Conservation (phyloP, 2,113 vertebrate genomes). For the Sturnira hondurensis region DNA sequence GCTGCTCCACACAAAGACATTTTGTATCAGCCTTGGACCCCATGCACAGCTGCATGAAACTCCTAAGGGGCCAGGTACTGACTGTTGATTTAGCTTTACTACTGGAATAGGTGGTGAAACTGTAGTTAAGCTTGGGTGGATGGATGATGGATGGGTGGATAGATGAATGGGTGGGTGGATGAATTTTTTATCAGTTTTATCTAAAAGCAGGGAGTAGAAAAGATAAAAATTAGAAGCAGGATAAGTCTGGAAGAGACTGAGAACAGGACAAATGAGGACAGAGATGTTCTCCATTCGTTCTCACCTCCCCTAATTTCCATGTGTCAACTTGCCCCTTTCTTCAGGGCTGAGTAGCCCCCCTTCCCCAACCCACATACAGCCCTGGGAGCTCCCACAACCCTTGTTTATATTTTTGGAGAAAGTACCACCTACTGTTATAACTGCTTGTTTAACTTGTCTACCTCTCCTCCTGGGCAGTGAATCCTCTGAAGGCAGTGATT, state of each 20-base stretch:
- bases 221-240: neutral
- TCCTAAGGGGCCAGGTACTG: neutral
- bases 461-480: neutral
- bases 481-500: neutral
- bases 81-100: neutral
- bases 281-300: neutral
- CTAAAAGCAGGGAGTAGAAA: neutral
- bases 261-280: neutral
- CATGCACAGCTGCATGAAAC: neutral
- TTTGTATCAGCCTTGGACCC: slow-evolving; percentile 8
- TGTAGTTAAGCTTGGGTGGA: neutral
- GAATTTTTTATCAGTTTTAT: neutral
- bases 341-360: neutral
- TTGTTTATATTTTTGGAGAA: neutral
- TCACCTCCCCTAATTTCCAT: neutral
- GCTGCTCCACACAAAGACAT: neutral
- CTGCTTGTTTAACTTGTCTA: neutral
- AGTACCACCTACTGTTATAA: no score
- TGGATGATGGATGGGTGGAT: neutral
- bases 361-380: no score
- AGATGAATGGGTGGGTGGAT: neutral
- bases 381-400: neutral
- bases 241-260: neutral
- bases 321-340: neutral
- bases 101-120: neutral